Evolutionary conservation across 2,797 vertebrate species (phyloP).

Genomic region (Spinus olivaceus): DNA sequence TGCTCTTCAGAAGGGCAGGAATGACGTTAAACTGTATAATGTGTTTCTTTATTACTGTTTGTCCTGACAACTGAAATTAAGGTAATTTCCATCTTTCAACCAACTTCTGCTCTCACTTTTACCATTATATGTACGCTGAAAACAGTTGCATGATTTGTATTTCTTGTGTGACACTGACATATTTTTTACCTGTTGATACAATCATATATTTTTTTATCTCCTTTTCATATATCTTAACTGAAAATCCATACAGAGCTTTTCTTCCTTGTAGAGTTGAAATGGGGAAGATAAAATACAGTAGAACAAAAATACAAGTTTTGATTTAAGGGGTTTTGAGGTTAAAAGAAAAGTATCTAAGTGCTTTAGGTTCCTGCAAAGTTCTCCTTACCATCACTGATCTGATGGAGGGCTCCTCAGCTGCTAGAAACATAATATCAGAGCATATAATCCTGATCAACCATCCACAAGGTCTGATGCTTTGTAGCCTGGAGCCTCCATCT

Average conservation of each 20-base stretch:
- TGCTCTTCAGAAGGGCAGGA: neutral
- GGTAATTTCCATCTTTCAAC: neutral
- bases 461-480: neutral
- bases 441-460: neutral
- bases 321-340: neutral
- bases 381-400: neutral
- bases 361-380: neutral
- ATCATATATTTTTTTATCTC: neutral
- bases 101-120: conserved; percentile 11
- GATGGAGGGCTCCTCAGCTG: neutral
- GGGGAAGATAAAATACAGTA: neutral
- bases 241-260: neutral
- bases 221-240: neutral
- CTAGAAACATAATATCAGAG: neutral
- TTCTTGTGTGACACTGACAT: neutral
- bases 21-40: neutral
- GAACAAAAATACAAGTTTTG: neutral
- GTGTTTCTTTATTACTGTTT: neutral
- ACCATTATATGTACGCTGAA: neutral
- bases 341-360: neutral
- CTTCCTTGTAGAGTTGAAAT: neutral
- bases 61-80: neutral
- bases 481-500: neutral
- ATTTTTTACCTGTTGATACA: neutral
- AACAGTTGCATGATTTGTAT: neutral